A percentile compares a stretch with the other conserved stretches of the same genome.
These are phyloP conservation scores for Choreutis nemorana DNA, from an alignment of 2,888 invertebrate species.

Conservation along the genomic window DNA sequence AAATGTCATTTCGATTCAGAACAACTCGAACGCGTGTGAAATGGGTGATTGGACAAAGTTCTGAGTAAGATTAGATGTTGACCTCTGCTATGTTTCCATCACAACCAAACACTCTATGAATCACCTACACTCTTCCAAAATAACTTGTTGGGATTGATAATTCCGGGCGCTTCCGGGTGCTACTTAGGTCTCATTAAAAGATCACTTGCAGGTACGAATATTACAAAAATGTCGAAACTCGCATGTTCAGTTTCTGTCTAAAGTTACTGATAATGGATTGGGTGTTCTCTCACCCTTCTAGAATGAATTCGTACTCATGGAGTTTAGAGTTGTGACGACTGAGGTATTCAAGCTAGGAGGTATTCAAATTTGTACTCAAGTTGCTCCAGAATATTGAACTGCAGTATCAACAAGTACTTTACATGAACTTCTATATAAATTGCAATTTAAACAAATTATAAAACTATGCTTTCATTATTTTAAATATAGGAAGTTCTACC, in stretches of 20 bases:
- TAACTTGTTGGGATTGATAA: slow-evolving; percentile 64
- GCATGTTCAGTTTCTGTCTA: slow-evolving; percentile 69
- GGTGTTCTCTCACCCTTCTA: slow-evolving; percentile 74
- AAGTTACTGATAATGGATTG: slow-evolving; percentile 71
- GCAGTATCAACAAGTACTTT: slow-evolving; percentile 58
- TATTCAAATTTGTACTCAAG: slow-evolving; percentile 69
- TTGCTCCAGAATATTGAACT: slow-evolving; percentile 64
- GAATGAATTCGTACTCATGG: slow-evolving; percentile 72
- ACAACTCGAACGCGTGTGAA: too few species aligned
- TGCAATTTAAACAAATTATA: slow-evolving; percentile 61
- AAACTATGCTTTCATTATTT: slow-evolving; percentile 8
- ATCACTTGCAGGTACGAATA: slow-evolving; percentile 9
- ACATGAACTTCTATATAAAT: slow-evolving; percentile 28
- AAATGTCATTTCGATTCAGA: too few species aligned
- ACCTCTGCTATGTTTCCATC: slow-evolving; percentile 52
- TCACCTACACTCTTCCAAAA: slow-evolving; percentile 66
- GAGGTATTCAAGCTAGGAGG: slow-evolving; percentile 63
- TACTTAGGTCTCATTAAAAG: slow-evolving; percentile 26
- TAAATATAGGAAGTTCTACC: too few species aligned
- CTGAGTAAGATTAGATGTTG: slow-evolving; percentile 67
- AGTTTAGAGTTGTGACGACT: slow-evolving; percentile 73
- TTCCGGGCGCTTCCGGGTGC: slow-evolving; percentile 66
- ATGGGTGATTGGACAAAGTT: slow-evolving; percentile 67
- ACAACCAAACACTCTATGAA: slow-evolving; percentile 57
- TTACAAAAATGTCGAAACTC: slow-evolving; percentile 7